Conservation (phyloP, 2,888 invertebrate genomes). For the Thereva nobilitata region DNA sequence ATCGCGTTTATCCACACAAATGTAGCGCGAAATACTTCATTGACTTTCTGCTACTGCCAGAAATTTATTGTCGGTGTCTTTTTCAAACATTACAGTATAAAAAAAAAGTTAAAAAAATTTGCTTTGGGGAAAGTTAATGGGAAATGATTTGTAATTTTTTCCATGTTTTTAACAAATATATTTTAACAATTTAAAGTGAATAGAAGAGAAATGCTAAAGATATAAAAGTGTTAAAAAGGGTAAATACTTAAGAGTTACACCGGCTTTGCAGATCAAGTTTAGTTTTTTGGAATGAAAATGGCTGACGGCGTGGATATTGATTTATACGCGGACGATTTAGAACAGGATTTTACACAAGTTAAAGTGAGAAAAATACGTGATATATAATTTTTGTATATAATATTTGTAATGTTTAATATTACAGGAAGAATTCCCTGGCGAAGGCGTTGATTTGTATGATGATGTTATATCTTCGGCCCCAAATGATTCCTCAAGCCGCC, state of each 20-base stretch:
- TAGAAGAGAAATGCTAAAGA: not conserved
- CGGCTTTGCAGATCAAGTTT: constrained; percentile 5
- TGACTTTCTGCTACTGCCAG: too few species aligned
- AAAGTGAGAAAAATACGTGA: constrained; percentile 49
- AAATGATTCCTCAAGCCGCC: constrained; percentile 63
- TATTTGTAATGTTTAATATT: constrained; percentile 27
- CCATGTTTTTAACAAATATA: too few species aligned
- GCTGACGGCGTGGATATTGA: constrained; percentile 96
- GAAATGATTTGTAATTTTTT: too few species aligned
- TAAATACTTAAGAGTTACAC: not conserved
- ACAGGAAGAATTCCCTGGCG: constrained; percentile 57
- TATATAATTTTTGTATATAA: not conserved
- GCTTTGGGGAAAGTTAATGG: too few species aligned
- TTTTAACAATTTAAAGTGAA: too few species aligned
- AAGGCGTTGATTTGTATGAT: constrained; percentile 91
- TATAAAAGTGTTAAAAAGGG: not conserved
- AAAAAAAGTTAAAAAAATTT: too few species aligned
- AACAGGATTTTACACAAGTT: constrained; percentile 88
- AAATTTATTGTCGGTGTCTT: too few species aligned
- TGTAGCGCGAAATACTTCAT: too few species aligned
- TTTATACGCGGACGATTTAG: constrained; percentile 95
- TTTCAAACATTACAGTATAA: too few species aligned
- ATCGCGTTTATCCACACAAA: too few species aligned
- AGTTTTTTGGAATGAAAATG: constrained; percentile 64
- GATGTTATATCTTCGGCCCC: constrained; percentile 88